Conservation (phyloP, 2,888 invertebrate genomes). For the Eupithecia dodoneata region DNA sequence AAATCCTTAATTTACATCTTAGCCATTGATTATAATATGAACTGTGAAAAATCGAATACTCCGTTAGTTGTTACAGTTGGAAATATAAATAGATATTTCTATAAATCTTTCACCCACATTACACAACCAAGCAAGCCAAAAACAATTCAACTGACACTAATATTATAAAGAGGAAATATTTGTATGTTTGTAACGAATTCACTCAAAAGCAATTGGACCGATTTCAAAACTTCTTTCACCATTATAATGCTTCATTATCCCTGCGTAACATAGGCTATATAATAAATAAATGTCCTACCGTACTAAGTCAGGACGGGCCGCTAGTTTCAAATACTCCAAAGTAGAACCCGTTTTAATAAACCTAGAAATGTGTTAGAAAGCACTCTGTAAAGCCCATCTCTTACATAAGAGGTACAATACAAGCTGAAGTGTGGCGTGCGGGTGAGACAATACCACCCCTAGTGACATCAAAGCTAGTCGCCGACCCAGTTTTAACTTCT, state of each 20-base stretch:
- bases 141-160: neutral
- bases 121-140: neutral
- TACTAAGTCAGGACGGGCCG: no score
- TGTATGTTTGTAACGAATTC: no score
- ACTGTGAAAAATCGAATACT: no score
- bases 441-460: slow-evolving; percentile 20
- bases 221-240: no score
- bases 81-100: neutral
- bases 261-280: no score
- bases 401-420: slow-evolving; percentile 23
- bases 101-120: neutral
- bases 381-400: slow-evolving; percentile 1
- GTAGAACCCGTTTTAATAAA: neutral
- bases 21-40: no score
- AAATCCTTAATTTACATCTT: no score
- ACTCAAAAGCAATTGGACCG: no score
- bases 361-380: slow-evolving; percentile 14
- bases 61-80: neutral
- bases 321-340: neutral
- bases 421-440: slow-evolving; percentile 23
- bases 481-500: slow-evolving; percentile 32
- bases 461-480: slow-evolving; percentile 8
- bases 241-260: no score
- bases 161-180: no score
- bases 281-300: no score